Base-by-base conservation (phyloP, 2,797 vertebrate genomes). In the Sebastes vulpes region DNA sequence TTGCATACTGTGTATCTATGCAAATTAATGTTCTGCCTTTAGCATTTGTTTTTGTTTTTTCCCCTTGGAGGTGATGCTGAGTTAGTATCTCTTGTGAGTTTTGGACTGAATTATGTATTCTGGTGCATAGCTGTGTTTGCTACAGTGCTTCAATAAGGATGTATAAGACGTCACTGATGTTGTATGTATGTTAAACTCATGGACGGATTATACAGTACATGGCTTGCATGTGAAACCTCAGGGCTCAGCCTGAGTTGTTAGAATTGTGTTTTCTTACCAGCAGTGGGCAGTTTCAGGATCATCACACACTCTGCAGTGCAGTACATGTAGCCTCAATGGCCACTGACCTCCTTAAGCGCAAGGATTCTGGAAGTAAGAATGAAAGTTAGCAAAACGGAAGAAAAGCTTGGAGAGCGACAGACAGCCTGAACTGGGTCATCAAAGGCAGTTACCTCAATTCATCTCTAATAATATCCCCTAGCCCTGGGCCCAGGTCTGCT, bases 351-450 rank as follows among this genome's bases (percentile, higher is more conserved):
- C 63, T 91, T 89, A 80, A 81, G 70, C 86, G 82, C 64, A 80
- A 64, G 50, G 58, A 72, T 78, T 68, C 58, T 72, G 83, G 61
- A 80, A 84, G 65, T 77, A 85, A 86, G 67, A 90, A 75, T 74
- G 79, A 78, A 89, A 89, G 81, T 89, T 84, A 77, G 82, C 64
- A 81, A 85, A 87, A 89, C 21, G 77, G 66, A 86, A 82, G 75
- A 81, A 84, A 84, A 71, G 86, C 81, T 85, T 81, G 50, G 70
- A 79, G 82, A 85, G 74, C 65, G 79, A 88, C 82, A 86, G 84
- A 87, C 79, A 75, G 85, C 70, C 83, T 89, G 87, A 95, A 95
- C 89, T 91, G 93, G 93, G 90, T 95, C 94, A 93, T 92, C 90
- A 93, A 87, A 90, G 87, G 81, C 91, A 89, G 91, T 95, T 93